phyloP scores from a whole-genome alignment of 2,113 vertebrate species.

The Pelobates fuscus region DNA sequence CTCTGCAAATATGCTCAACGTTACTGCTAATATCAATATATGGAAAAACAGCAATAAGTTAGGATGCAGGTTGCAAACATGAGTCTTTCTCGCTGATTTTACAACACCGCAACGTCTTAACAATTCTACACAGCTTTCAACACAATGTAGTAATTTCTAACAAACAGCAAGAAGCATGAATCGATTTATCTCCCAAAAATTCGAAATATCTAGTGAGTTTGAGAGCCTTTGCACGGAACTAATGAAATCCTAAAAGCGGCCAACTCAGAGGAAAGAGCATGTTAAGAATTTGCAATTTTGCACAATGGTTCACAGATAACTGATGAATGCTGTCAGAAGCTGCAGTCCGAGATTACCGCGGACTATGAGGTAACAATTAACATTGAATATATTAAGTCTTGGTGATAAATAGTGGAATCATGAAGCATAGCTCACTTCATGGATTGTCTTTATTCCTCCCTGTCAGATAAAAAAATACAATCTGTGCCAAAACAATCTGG shows the following conservation, averaged over 20 bases:
- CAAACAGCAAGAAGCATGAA: background rate
- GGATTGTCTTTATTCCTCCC: slow-evolving; percentile 54
- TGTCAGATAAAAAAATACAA: slow-evolving; percentile 17
- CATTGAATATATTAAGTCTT: slow-evolving; percentile 64
- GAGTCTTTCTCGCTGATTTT: slow-evolving; percentile 13
- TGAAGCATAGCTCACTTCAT: slow-evolving; percentile 56
- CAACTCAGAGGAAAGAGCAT: slow-evolving; percentile 49
- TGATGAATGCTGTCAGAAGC: slow-evolving; percentile 62
- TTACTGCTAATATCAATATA: slow-evolving; percentile 2
- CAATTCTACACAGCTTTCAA: background rate
- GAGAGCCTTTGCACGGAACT: slow-evolving; percentile 52
- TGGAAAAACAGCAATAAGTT: background rate
- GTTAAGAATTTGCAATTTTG: slow-evolving; percentile 59
- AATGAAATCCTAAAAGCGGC: slow-evolving; percentile 61
- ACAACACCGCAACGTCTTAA: slow-evolving; percentile 40
- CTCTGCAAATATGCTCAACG: slow-evolving; percentile 25
- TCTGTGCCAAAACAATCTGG: slow-evolving; percentile 15
- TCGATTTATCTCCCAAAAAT: background rate
- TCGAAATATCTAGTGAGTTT: slow-evolving; percentile 54
- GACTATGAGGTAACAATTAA: slow-evolving; percentile 61
- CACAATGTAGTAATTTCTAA: background rate
- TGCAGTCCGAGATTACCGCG: slow-evolving; percentile 54
- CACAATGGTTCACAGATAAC: slow-evolving; percentile 60
- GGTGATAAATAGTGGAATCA: slow-evolving; percentile 55
- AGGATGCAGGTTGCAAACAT: background rate